Evolutionary conservation across 2,888 invertebrate species (phyloP).

Genomic region (Heliconius ethilla): DNA sequence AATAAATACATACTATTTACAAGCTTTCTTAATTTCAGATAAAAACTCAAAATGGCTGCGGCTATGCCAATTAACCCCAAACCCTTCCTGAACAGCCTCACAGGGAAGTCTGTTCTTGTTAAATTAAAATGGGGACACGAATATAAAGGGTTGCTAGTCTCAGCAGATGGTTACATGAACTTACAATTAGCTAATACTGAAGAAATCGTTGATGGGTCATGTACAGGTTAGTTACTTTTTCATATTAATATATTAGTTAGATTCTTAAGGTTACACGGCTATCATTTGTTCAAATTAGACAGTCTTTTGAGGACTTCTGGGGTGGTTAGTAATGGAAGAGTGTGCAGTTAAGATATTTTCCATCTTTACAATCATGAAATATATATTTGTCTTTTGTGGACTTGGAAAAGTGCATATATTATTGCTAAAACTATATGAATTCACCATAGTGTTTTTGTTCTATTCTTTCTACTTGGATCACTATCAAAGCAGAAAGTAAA

Average conservation of each 20-base stretch:
- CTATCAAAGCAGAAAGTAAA: too few relatives aligned
- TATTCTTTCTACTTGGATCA: too few relatives aligned
- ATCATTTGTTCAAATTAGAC: neutral
- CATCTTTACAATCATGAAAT: too few relatives aligned
- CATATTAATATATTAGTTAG: neutral
- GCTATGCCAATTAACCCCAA: conserved; percentile 99
- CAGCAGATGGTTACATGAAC: conserved; percentile 99
- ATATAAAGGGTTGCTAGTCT: conserved; percentile 98
- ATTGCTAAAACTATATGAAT: too few relatives aligned
- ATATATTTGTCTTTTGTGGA: too few relatives aligned
- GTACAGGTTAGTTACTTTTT: conserved; percentile 86
- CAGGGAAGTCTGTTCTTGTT: conserved; percentile 98
- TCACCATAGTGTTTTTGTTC: too few relatives aligned
- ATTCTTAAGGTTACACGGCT: neutral
- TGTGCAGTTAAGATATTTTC: too few relatives aligned
- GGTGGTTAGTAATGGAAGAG: too few relatives aligned
- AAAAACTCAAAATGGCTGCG: conserved; percentile 83
- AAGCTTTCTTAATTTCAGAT: conserved; percentile 35
- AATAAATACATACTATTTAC: neutral
- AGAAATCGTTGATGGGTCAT: conserved; percentile 95
- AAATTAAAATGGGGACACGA: conserved; percentile 99
- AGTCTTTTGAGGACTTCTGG: neutral
- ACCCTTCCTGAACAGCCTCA: conserved; percentile 98
- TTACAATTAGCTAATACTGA: conserved; percentile 98
- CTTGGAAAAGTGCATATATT: too few relatives aligned